Conservation (phyloP, 2,888 invertebrate genomes). For the Papilio protenor region DNA sequence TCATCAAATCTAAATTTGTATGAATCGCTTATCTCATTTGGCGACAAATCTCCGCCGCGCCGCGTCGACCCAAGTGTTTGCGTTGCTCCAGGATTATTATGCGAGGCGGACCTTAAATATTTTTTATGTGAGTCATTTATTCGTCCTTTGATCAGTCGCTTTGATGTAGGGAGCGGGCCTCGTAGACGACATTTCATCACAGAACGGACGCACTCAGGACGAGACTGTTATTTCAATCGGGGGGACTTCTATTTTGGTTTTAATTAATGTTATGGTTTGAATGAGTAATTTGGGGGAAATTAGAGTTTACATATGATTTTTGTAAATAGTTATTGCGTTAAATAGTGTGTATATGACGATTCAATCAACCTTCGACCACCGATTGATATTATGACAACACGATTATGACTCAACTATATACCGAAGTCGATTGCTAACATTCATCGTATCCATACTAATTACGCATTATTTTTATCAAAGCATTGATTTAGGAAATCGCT, state of each 20-base stretch:
- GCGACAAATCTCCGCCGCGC: conserved; percentile 38
- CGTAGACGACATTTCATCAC: conserved; percentile 41
- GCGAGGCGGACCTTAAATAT: conserved; percentile 43
- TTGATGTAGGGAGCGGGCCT: conserved; percentile 39
- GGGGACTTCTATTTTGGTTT: conserved; percentile 41
- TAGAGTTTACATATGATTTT: neutral
- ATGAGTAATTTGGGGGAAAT: conserved; percentile 27
- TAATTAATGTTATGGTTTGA: conserved; percentile 38
- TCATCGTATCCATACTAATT: neutral
- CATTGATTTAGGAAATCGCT: conserved; percentile 11
- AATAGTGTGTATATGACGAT: neutral
- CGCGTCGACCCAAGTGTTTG: conserved; percentile 37
- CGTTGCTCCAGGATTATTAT: conserved; percentile 42
- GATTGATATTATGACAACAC: conserved; percentile 19
- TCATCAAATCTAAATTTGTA: conserved; percentile 36
- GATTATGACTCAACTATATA: conserved; percentile 29
- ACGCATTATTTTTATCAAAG: neutral
- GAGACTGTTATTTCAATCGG: conserved; percentile 39
- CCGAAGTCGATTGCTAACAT: neutral
- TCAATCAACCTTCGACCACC: neutral
- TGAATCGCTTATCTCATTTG: conserved; percentile 38
- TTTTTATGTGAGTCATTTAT: conserved; percentile 45
- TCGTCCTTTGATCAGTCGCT: conserved; percentile 44
- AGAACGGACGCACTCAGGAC: conserved; percentile 39
- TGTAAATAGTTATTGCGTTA: neutral